Conservation (phyloP, 2,888 invertebrate genomes). For the Salticus scenicus region DNA sequence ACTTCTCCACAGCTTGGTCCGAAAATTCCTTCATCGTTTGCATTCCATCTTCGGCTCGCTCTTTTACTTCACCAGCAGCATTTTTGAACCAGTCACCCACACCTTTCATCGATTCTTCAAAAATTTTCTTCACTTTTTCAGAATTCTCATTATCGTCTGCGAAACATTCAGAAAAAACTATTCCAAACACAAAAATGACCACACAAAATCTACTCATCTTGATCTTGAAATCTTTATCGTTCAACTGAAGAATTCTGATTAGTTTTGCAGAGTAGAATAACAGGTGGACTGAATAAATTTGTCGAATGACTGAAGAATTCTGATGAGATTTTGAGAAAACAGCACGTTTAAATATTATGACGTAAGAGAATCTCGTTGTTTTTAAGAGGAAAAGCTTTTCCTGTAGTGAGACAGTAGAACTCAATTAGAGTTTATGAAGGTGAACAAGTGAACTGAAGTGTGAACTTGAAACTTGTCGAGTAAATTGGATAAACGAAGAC, state of each 20-base stretch:
- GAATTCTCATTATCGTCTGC: not conserved
- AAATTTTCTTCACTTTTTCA: not conserved
- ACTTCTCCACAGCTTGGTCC: constrained; percentile 27
- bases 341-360: constrained; percentile 11
- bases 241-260: not conserved
- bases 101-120: constrained; percentile 24
- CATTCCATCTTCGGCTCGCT: constrained; percentile 13
- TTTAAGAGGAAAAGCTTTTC: constrained; percentile 4
- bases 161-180: not conserved
- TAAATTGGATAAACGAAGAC: not conserved
- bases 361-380: constrained; percentile 22
- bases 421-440: constrained; percentile 25
- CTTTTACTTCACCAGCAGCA: constrained; percentile 31
- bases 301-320: not conserved
- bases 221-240: not conserved
- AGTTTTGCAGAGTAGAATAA: not conserved
- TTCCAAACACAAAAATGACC: too few relatives aligned
- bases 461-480: constrained; percentile 27
- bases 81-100: constrained; percentile 34
- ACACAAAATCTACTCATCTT: not conserved
- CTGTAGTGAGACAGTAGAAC: constrained; percentile 24
- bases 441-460: constrained; percentile 43
- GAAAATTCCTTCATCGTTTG: constrained; percentile 16
- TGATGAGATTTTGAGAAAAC: too few relatives aligned
- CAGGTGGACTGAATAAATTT: not conserved